A percentile compares a stretch with the other conserved stretches of the same genome.
phyloP scores from a whole-genome alignment of 2,797 vertebrate genomes.

The Sebastes kiyomatsui region DNA sequence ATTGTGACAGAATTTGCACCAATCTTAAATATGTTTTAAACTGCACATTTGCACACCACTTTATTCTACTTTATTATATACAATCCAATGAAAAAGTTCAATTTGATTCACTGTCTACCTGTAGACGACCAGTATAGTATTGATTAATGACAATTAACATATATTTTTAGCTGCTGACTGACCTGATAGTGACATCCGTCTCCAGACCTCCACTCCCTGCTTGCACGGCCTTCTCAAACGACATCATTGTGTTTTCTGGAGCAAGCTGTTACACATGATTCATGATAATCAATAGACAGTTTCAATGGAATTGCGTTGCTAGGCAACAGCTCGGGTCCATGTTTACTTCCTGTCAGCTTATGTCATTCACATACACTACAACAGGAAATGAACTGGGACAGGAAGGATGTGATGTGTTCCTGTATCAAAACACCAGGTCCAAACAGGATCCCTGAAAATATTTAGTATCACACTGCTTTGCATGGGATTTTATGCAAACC shows the following conservation, averaged over 20 bases:
- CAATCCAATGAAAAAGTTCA: background rate
- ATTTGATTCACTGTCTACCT: background rate
- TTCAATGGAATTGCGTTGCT: no score
- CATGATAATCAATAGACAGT: background rate
- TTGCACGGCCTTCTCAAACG: constrained; percentile 90
- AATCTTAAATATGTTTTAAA: background rate
- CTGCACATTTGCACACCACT: background rate
- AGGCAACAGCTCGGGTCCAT: no score
- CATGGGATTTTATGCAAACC: no score
- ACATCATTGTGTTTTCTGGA: constrained; percentile 93
- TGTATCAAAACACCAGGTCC: background rate
- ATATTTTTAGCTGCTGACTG: background rate
- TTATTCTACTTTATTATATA: background rate
- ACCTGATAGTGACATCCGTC: constrained; percentile 91
- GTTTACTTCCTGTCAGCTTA: no score
- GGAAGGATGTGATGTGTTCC: background rate
- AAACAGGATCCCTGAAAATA: background rate
- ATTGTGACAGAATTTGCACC: background rate
- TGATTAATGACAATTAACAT: no score
- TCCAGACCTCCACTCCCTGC: constrained; percentile 86
- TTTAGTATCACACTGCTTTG: background rate
- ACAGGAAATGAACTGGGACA: background rate
- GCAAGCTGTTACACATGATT: constrained; percentile 79
- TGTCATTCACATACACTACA: background rate
- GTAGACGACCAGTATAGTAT: background rate